Percentiles rank a stretch among this genome's conserved stretches.
Conservation (phyloP, 2,113 vertebrate species). For the Spea multiplicata region DNA sequence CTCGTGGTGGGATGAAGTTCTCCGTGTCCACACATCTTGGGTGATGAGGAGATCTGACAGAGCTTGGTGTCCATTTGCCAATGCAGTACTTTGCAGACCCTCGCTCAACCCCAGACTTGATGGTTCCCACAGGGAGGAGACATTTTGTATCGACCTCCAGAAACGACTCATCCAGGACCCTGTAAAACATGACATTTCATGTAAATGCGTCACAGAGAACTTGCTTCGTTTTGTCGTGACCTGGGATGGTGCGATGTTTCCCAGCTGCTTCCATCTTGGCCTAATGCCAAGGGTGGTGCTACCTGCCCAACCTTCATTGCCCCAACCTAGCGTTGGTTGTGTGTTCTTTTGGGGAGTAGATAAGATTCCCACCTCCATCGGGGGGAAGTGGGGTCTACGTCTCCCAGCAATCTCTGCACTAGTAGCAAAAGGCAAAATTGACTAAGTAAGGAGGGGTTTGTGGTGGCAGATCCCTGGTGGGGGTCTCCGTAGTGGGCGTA, state of each 20-base stretch:
- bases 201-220: background rate
- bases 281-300: no score
- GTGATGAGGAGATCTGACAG: background rate
- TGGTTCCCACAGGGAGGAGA: constrained; percentile 48
- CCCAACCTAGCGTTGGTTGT: no score
- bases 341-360: no score
- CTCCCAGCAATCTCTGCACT: no score
- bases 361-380: no score
- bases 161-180: background rate
- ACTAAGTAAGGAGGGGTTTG: no score
- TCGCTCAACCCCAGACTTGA: constrained; percentile 60
- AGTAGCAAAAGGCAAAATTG: no score
- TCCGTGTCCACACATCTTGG: constrained; percentile 51
- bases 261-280: no score
- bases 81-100: constrained; percentile 53
- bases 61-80: constrained; percentile 51
- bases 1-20: background rate
- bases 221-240: background rate
- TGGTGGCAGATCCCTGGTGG: no score
- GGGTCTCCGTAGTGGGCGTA: no score
- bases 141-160: constrained; percentile 47
- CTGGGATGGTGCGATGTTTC: background rate
- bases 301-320: no score
- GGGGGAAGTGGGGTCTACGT: no score
- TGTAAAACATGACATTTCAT: background rate